Conservation (phyloP, 2,797 vertebrate species). For the Thamnophis elegans region DNA sequence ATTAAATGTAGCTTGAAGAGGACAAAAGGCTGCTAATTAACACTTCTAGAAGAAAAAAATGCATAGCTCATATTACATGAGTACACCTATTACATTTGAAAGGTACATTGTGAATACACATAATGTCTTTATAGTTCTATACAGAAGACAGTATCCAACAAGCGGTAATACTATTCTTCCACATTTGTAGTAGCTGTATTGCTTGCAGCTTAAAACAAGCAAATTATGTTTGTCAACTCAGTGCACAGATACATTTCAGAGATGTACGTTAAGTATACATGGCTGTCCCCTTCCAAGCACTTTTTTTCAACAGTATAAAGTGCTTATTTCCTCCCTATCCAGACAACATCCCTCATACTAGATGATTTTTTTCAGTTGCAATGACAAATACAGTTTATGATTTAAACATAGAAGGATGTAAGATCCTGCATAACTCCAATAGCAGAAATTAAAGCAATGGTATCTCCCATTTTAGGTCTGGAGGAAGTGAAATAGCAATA, state of each 20-base stretch:
- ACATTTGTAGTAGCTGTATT: neutral
- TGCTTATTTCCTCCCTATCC: neutral
- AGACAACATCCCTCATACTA: neutral
- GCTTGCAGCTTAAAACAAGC: neutral
- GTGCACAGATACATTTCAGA: neutral
- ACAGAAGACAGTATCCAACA: neutral
- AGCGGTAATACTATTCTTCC: neutral
- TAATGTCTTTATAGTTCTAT: neutral
- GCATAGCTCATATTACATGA: neutral
- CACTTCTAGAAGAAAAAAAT: neutral
- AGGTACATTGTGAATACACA: neutral
- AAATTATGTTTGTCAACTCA: neutral
- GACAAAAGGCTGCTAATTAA: conserved; percentile 6
- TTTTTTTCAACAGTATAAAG: neutral
- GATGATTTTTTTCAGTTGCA: neutral
- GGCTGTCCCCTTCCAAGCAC: neutral
- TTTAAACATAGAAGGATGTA: neutral
- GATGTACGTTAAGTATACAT: neutral
- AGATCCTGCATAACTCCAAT: neutral
- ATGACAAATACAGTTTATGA: neutral
- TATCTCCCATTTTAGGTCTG: neutral
- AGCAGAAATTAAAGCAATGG: neutral
- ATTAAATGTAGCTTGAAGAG: neutral
- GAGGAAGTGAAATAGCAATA: neutral
- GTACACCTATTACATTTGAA: conserved; percentile 5